Base-by-base conservation (phyloP, 1,140 invertebrate genomes). In the Lineus longissimus region DNA sequence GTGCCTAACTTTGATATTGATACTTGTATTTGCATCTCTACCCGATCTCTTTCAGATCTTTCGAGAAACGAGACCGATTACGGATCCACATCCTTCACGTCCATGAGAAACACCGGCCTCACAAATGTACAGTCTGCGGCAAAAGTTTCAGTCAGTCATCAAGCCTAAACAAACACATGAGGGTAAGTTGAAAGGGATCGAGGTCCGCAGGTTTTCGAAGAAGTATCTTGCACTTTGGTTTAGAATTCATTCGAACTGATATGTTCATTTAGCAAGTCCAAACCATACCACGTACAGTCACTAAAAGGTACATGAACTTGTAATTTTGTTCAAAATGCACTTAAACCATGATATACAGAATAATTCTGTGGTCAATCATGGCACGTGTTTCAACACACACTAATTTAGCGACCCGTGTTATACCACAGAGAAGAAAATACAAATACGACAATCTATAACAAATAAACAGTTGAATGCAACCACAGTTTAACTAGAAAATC, bases 91-190 rank as follows among this genome's bases (percentile, higher is more conserved):
- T 86, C 27, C 72, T 85, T 29, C 84, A 85, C 71, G 84, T 85
- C 51, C 84, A 85, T 68, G 85, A 85, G 66, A 86, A 85, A 68
- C 83, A 86, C 61, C 70, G 84, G 45, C 84, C 84, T 9, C 85
- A 85, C 72, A 81, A 82, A 69, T 85, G 84, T 70, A 67, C 77
- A 27, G 79, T 85, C 22, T 85, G 84, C 63, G 77, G 71, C 31
- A 85, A 85, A 70, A 78, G 80, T 58, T 85, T 85, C 70, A 85
- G 84, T 51, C 84, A 85, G 64, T 85, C 84, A 1, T 85, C 83
- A 6, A 84, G 82, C 70, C 76, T 85, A 43, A 85, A 86, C 68
- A 82, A 82, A 70, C 80, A 82, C 63, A 80, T 81, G 77, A 65
- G 80, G 69, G 80, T 81, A 68, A 71, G 74, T n/a, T 40, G 4